Conservation (phyloP, 2,113 vertebrate species). For the Catagonus wagneri region DNA sequence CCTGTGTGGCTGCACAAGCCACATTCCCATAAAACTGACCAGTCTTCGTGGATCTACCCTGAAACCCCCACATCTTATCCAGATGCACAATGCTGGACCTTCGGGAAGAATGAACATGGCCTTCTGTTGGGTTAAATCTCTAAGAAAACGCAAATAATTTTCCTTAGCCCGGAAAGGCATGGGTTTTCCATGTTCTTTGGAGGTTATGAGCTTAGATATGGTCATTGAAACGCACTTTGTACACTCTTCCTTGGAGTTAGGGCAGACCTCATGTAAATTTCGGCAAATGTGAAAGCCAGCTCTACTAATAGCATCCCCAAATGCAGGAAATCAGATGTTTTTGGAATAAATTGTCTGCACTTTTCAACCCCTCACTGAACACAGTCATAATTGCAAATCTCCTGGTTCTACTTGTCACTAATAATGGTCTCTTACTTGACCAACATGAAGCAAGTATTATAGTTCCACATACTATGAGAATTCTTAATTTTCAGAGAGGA, state of each 20-base stretch:
- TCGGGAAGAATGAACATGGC: neutral
- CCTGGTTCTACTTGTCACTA: constrained; percentile 69
- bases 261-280: constrained; percentile 59
- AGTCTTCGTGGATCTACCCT: neutral
- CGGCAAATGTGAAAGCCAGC: constrained; percentile 22
- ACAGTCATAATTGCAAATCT: constrained; percentile 75
- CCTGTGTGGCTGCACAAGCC: neutral
- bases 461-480: constrained; percentile 70
- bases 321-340: constrained; percentile 19
- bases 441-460: constrained; percentile 65
- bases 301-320: constrained; percentile 52
- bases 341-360: constrained; percentile 59
- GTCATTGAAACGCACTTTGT: neutral
- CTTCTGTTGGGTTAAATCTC: neutral
- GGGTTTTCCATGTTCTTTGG: neutral
- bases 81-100: neutral
- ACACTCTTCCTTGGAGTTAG: neutral
- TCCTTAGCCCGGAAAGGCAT: neutral
- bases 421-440: constrained; percentile 78
- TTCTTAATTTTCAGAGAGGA: constrained; percentile 77
- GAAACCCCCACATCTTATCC: neutral
- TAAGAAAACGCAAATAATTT: neutral
- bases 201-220: neutral
- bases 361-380: constrained; percentile 68
- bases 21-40: no score